Conservation (phyloP, 2,113 vertebrate genomes). For the Nannospalax galili region DNA sequence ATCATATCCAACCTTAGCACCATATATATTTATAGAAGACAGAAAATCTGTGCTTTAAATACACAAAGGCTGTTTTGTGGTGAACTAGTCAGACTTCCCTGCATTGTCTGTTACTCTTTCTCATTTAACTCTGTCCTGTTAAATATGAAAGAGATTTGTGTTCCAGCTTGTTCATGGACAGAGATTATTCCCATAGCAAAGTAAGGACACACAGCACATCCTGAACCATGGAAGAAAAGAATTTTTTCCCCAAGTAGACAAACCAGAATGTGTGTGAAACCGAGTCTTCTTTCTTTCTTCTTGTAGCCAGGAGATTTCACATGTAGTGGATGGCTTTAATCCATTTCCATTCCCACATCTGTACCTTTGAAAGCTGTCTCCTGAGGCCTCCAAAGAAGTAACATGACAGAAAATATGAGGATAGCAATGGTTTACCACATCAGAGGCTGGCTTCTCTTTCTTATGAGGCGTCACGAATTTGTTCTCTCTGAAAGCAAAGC, state of each 20-base stretch:
- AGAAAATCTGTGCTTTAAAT: neutral
- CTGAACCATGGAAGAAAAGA: neutral
- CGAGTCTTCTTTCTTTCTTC: neutral
- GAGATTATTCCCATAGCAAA: neutral
- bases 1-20: neutral
- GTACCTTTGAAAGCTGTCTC: neutral
- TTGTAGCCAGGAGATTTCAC: neutral
- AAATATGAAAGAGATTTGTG: neutral
- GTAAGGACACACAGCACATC: neutral
- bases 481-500: neutral
- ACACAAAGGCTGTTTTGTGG: neutral
- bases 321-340: neutral
- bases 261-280: neutral
- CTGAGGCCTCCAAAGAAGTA: neutral
- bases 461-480: neutral
- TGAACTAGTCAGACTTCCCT: neutral
- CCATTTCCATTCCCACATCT: neutral
- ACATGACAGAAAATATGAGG: neutral
- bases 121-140: neutral
- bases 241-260: neutral
- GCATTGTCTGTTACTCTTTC: neutral
- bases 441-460: conserved; percentile 28
- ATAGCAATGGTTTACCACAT: neutral
- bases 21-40: neutral
- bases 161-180: neutral